Evolutionary conservation across 2,113 vertebrate genomes (phyloP).

Genomic region (Columba livia): DNA sequence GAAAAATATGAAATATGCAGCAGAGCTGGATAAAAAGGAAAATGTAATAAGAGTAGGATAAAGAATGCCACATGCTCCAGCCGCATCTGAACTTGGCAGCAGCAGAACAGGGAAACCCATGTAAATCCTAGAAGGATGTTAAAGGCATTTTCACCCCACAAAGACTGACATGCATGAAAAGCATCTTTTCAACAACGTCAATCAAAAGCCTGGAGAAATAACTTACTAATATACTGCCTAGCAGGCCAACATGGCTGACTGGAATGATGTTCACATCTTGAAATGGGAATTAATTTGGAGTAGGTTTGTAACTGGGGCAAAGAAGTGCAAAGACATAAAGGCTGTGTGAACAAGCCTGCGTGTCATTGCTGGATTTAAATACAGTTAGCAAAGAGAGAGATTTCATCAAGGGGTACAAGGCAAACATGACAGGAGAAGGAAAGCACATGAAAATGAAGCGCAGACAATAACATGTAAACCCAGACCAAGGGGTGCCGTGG

Average conservation of each 20-base stretch:
- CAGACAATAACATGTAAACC: conserved; percentile 4
- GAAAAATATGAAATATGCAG: conserved; percentile 55
- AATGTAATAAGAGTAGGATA: conserved; percentile 52
- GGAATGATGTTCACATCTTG: not conserved
- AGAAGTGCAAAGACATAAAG: not conserved
- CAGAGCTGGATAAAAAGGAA: conserved; percentile 12
- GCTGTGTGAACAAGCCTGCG: not conserved
- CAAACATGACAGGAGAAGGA: not conserved
- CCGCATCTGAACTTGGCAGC: conserved; percentile 60
- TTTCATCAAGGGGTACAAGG: not conserved
- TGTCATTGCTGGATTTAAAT: not conserved
- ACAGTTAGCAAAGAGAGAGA: not conserved
- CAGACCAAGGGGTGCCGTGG: not conserved
- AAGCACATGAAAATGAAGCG: not conserved
- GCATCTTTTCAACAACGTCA: conserved; percentile 56
- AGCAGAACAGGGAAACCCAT: conserved; percentile 56
- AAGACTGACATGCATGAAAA: conserved; percentile 22
- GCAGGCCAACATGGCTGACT: not conserved
- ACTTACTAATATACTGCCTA: conserved; percentile 1
- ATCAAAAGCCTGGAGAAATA: conserved; percentile 29
- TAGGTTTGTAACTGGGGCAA: not conserved
- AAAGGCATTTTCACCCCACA: conserved; percentile 63
- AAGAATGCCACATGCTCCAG: conserved; percentile 51
- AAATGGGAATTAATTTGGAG: not conserved
- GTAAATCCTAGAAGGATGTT: conserved; percentile 61